Evolutionary conservation across 2,113 vertebrate genomes (phyloP).

Genomic region (Panurus biarmicus): DNA sequence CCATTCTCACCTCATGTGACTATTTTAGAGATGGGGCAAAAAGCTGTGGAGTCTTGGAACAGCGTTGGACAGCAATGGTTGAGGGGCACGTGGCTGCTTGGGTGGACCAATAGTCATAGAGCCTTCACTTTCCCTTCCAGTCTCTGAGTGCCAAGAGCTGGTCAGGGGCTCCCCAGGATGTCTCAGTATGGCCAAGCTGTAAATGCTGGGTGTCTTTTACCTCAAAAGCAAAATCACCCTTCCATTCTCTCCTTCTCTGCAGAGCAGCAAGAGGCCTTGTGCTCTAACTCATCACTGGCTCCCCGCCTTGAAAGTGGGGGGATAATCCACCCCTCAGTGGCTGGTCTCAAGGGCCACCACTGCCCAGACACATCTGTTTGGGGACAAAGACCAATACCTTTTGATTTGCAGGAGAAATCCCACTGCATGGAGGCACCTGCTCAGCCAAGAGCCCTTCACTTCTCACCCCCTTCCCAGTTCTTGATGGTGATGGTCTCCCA

Average conservation of each 20-base stretch:
- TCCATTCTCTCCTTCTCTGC: not conserved
- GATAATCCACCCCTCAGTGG: not conserved
- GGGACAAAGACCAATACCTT: not conserved
- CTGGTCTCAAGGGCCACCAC: not conserved
- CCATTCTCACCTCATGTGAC: not conserved
- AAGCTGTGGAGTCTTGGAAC: not conserved
- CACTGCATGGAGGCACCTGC: not conserved
- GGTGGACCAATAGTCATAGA: not conserved
- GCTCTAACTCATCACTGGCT: not conserved
- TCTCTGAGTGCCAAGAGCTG: not conserved
- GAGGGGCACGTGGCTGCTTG: not conserved
- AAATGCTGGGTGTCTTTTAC: not conserved
- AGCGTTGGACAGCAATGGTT: not conserved
- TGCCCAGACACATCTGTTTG: not conserved
- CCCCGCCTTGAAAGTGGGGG: not conserved
- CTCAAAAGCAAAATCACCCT: not conserved
- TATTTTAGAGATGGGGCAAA: not conserved
- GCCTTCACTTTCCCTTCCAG: not conserved
- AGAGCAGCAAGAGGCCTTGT: not conserved
- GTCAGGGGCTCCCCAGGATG: not conserved
- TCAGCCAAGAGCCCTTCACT: not conserved
- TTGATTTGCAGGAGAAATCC: not conserved
- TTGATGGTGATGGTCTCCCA: not conserved
- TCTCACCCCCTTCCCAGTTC: not conserved
- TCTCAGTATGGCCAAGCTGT: not conserved